Evolutionary conservation across 2,797 vertebrate genomes (phyloP).

Genomic region (Pseudochirops corinnae): DNA sequence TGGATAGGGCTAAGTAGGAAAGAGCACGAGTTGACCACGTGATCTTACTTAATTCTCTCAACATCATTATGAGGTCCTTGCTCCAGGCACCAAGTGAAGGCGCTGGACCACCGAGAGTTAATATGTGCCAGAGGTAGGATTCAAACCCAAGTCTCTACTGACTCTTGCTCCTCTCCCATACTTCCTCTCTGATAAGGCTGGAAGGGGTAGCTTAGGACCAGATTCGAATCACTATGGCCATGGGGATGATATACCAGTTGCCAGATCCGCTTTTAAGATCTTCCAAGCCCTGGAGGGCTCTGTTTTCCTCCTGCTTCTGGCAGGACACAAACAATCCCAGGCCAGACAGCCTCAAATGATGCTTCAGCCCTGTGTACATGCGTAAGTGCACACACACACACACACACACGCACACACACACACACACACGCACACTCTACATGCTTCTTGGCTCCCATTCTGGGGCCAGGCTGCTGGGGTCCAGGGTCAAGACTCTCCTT

Average conservation of each 20-base stretch:
- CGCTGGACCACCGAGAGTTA: neutral
- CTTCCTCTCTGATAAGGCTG: neutral
- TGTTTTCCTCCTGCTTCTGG: neutral
- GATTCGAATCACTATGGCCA: neutral
- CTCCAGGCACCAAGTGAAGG: neutral
- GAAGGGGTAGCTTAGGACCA: neutral
- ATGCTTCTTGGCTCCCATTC: neutral
- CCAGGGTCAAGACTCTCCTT: neutral
- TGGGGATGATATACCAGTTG: neutral
- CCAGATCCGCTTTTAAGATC: neutral
- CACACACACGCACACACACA: neutral
- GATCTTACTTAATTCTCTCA: neutral
- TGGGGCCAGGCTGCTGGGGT: neutral
- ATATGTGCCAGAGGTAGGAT: neutral
- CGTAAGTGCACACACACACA: neutral
- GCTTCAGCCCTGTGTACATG: neutral
- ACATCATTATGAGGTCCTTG: neutral
- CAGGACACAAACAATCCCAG: neutral
- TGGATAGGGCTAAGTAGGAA: neutral
- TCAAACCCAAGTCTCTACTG: neutral
- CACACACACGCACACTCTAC: neutral
- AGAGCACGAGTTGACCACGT: neutral
- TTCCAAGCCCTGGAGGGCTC: neutral
- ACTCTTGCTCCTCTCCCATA: neutral
- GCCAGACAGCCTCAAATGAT: neutral